These are phyloP conservation scores for Pantelozetes paolii DNA, from an alignment of 2,888 invertebrate species.

Conservation along the genomic window DNA sequence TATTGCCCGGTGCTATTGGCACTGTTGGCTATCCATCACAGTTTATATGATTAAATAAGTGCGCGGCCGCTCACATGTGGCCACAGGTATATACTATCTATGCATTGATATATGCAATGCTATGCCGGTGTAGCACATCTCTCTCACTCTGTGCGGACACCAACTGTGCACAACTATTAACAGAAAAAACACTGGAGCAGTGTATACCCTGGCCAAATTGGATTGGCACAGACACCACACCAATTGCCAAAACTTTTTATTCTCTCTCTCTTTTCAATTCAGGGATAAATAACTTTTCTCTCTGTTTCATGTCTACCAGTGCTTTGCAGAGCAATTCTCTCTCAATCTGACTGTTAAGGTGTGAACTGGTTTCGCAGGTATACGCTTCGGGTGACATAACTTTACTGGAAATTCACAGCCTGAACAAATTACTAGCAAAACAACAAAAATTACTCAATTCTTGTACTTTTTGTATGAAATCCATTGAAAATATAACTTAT, in stretches of 20 bases:
- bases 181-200: not conserved
- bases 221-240: not conserved
- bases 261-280: no score
- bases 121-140: not conserved
- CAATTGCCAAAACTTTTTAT: not conserved
- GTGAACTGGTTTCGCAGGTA: conserved; percentile 32
- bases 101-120: not conserved
- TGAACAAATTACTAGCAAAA: not conserved
- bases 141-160: not conserved
- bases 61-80: conserved; percentile 1
- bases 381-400: conserved; percentile 14
- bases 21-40: not conserved
- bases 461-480: no score
- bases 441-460: not conserved
- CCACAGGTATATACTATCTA: no score
- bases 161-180: conserved; percentile 11
- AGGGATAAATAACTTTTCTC: not conserved
- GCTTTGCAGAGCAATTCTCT: no score
- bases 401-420: not conserved
- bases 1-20: not conserved
- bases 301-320: no score
- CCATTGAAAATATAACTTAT: not conserved
- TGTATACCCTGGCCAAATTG: not conserved
- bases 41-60: conserved; percentile 9
- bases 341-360: not conserved